Evolutionary conservation across 2,888 invertebrate species (phyloP), one percentile per base, ranked within the genome.

Genomic region (Zonitis immaculata): DNA sequence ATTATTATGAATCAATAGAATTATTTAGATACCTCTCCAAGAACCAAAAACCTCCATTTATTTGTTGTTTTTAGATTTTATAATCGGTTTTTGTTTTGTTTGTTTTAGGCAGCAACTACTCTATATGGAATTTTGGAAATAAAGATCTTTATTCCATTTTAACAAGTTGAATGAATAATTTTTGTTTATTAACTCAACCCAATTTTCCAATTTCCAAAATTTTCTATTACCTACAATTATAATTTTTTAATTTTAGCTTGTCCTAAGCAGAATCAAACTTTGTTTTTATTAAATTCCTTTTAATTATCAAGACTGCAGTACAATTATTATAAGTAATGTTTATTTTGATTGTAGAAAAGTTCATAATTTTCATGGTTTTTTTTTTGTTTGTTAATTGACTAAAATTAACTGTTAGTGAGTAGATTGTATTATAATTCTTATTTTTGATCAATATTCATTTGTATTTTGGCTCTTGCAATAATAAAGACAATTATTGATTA

Each of bases 131-230:
- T 63, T 66, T 66, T 68, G 73, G 72, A 72, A 73, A 73, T 73
- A 73, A 73, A 73, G 70, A 72, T 69, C 71, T 66, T 68, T 71
- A 59, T 72, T 72, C 71, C 71, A 68, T 68, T 70, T 69, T 68
- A 68, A 66, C 65, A 66, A 66, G 52, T 56, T 62, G 60, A 63
- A 57, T 66, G 66, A 66, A 69, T 70, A 70, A 70, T 72, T 73
- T 66, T 63, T 18, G 11, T 39, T 39, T n/a, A 5, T 1, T n/a
- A n/a, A n/a, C 18, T 20, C n/a, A 9, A 18, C 39, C n/a, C 6
- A 39, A 6, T 39, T 39, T 18, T 16, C 39, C 9, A 7, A 14
- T 26, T 5, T 26, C 26, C 8, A 26, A 7, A 26, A 6, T 26
- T 26, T 26, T 7, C 26, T 26, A n/a, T n/a, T n/a, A n/a, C n/a